Percentiles rank a stretch among this genome's conserved stretches.
Conservation (phyloP, 2,888 invertebrate species). For the Chalcis sispes region DNA sequence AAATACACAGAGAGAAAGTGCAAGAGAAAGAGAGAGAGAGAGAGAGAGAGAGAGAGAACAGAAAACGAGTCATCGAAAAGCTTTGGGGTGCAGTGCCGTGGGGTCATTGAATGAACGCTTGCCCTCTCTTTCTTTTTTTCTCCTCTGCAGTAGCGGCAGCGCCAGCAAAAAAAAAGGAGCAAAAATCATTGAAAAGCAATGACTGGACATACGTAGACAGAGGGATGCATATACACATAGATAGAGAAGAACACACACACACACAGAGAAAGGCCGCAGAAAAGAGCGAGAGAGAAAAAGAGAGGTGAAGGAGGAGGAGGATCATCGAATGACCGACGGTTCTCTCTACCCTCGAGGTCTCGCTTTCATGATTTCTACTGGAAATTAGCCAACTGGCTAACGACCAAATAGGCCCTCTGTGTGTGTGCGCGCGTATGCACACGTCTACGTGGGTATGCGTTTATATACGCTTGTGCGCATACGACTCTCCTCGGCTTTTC, state of each 20-base stretch:
- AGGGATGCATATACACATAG: constrained; percentile 15
- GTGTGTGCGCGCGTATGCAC: not conserved
- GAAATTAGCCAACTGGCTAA: constrained; percentile 77
- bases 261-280: constrained; percentile 13
- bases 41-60: constrained; percentile 46
- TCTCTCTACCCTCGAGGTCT: constrained; percentile 60
- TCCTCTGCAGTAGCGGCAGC: constrained; percentile 12
- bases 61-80: constrained; percentile 67
- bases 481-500: constrained; percentile 46
- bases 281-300: constrained; percentile 14
- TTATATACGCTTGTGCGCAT: not conserved
- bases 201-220: constrained; percentile 68
- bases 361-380: constrained; percentile 75
- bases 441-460: not conserved
- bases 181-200: constrained; percentile 75
- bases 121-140: not conserved
- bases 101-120: constrained; percentile 72
- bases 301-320: constrained; percentile 61
- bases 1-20: constrained; percentile 15
- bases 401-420: constrained; percentile 72
- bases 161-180: constrained; percentile 70
- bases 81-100: constrained; percentile 65
- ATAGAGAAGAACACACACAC: constrained; percentile 13
- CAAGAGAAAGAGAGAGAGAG: not conserved
- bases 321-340: constrained; percentile 73